A percentile compares a stretch with the other conserved stretches of the same genome.
These are phyloP conservation scores for Drosophila borborema DNA, from an alignment of 2,888 invertebrate genomes.

Conservation along the genomic window DNA sequence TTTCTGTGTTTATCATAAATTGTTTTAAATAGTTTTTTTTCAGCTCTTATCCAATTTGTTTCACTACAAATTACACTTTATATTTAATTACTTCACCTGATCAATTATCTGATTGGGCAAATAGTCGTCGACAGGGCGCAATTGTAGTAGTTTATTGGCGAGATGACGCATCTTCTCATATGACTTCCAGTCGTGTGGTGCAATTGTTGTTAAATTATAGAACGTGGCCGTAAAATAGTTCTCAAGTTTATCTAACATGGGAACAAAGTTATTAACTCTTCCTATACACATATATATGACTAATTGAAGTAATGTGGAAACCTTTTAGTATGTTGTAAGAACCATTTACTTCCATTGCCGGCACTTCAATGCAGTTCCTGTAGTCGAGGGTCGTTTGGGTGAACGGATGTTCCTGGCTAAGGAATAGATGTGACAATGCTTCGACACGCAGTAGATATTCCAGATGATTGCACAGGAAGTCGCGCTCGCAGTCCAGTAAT, in stretches of 20 bases:
- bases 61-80: neutral
- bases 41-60: neutral
- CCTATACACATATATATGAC: neutral
- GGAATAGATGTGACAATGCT: constrained; percentile 95
- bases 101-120: constrained; percentile 98
- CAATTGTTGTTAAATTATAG: constrained; percentile 98
- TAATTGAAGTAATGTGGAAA: neutral
- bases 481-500: constrained; percentile 87
- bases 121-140: constrained; percentile 95
- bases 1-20: neutral
- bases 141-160: constrained; percentile 92
- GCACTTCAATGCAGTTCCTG: constrained; percentile 87
- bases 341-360: constrained; percentile 87
- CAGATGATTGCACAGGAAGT: constrained; percentile 92
- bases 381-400: constrained; percentile 87
- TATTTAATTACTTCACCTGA: constrained; percentile 87
- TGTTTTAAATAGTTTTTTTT: too few relatives aligned
- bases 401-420: constrained; percentile 91
- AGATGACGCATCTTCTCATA: constrained; percentile 98
- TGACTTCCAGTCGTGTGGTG: constrained; percentile 98
- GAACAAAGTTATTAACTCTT: neutral
- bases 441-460: constrained; percentile 97
- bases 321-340: constrained; percentile 88
- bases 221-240: constrained; percentile 97
- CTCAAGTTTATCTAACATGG: constrained; percentile 88